These are phyloP conservation scores for Archips crataeganus DNA, from an alignment of 2,888 invertebrate genomes.

Conservation along the genomic window DNA sequence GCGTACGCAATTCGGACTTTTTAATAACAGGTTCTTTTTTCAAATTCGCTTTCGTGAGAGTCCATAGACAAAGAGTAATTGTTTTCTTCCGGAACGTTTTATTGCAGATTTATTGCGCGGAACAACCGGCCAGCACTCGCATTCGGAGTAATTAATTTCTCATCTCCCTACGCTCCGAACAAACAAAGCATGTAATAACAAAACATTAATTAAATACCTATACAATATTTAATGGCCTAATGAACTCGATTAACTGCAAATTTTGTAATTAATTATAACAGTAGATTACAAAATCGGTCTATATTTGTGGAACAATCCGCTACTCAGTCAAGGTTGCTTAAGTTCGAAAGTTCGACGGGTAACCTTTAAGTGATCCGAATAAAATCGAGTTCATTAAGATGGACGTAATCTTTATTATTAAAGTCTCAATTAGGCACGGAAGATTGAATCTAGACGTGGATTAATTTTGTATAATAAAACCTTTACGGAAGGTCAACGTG, in stretches of 20 bases:
- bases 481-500: conserved; percentile 58
- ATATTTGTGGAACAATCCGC: conserved; percentile 44
- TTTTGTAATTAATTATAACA: conserved; percentile 38
- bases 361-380: conserved; percentile 56
- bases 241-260: conserved; percentile 40
- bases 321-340: conserved; percentile 37
- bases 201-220: conserved; percentile 14
- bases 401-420: conserved; percentile 59
- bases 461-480: conserved; percentile 55
- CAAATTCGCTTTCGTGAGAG: conserved; percentile 45
- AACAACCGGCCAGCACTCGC: conserved; percentile 50
- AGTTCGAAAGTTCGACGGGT: conserved; percentile 48
- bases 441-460: conserved; percentile 58
- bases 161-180: conserved; percentile 8
- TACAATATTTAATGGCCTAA: conserved; percentile 26
- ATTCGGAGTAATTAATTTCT: conserved; percentile 26
- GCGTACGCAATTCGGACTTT: conserved; percentile 28
- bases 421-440: conserved; percentile 53
- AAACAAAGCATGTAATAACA: conserved; percentile 23
- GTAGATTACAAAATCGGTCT: conserved; percentile 34
- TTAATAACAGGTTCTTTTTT: conserved; percentile 49
- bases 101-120: conserved; percentile 48
- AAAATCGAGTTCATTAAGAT: conserved; percentile 52
- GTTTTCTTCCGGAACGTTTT: conserved; percentile 51
- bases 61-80: conserved; percentile 55